Evolutionary conservation across 1,140 invertebrate genomes (phyloP).

Genomic region (Philopotamus ludificatus): DNA sequence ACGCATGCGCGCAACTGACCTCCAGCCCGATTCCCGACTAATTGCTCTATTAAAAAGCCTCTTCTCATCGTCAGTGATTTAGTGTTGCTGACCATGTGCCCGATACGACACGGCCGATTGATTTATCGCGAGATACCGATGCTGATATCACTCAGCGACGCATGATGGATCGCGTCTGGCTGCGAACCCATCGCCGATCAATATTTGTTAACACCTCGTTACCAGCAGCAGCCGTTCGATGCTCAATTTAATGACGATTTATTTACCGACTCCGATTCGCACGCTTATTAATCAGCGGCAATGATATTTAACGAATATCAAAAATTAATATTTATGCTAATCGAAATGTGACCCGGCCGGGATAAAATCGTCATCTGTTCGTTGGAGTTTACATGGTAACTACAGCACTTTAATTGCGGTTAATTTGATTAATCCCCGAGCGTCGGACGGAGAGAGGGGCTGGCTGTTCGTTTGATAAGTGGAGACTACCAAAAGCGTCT

Average conservation of each 20-base stretch:
- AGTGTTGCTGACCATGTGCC: not conserved
- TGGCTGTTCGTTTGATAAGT: constrained; percentile 33
- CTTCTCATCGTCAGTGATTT: not conserved
- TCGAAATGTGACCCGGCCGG: too few relatives aligned
- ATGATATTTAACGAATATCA: too few relatives aligned
- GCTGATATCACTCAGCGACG: not conserved
- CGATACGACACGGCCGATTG: not conserved
- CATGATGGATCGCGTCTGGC: not conserved
- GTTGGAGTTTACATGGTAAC: too few relatives aligned
- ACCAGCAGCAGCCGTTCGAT: too few relatives aligned
- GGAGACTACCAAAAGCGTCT: constrained; percentile 33
- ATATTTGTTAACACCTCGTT: not conserved
- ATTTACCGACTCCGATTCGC: too few relatives aligned
- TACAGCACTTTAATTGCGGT: constrained; percentile 37
- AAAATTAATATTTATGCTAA: too few relatives aligned
- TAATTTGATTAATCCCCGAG: constrained; percentile 39
- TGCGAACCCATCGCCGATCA: not conserved
- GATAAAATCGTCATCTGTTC: too few relatives aligned
- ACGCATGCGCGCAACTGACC: too few relatives aligned
- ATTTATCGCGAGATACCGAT: not conserved
- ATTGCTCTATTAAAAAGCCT: constrained; percentile 29
- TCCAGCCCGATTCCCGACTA: too few relatives aligned
- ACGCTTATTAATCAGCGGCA: too few relatives aligned
- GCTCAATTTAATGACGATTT: too few relatives aligned
- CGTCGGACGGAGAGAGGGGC: not conserved